Conservation (phyloP, 2,113 vertebrate species). For the Poeciliopsis turrubarensis region DNA sequence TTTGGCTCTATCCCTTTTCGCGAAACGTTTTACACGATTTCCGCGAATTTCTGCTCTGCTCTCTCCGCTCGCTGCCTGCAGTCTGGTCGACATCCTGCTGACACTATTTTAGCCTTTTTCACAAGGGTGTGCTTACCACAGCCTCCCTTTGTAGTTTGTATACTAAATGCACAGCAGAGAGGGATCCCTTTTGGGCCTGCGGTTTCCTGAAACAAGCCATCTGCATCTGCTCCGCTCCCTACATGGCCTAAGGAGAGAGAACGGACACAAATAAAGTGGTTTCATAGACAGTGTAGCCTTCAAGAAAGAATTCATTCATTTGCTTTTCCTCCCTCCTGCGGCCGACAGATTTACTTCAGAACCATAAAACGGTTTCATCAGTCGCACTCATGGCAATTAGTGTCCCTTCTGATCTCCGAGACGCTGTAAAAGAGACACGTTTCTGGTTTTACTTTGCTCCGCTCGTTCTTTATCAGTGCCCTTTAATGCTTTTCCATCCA, state of each 20-base stretch:
- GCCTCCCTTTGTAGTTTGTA: constrained; percentile 79
- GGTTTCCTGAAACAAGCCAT: constrained; percentile 78
- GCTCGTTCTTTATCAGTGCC: constrained; percentile 18
- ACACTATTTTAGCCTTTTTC: constrained; percentile 82
- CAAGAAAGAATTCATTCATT: constrained; percentile 63
- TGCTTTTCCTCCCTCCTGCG: constrained; percentile 37
- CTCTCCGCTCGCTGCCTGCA: constrained; percentile 73
- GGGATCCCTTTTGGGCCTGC: constrained; percentile 71
- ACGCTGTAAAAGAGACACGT: constrained; percentile 1
- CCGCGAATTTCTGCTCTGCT: constrained; percentile 36
- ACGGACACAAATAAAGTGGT: constrained; percentile 61
- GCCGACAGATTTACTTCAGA: constrained; percentile 41
- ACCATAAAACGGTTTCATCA: constrained; percentile 48
- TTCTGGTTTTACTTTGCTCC: not conserved
- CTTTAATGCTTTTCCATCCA: constrained; percentile 7
- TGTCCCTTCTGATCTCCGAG: constrained; percentile 38
- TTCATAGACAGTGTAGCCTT: constrained; percentile 53
- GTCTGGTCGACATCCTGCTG: constrained; percentile 85
- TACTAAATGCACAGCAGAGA: constrained; percentile 74
- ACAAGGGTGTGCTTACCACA: constrained; percentile 82
- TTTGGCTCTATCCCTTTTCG: not conserved
- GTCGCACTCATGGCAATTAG: constrained; percentile 43
- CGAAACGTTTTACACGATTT: not conserved
- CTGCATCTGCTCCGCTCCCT: constrained; percentile 68
- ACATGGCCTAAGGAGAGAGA: constrained; percentile 54